phyloP scores from a whole-genome alignment of 2,113 vertebrate genomes.

The Phoenicopterus ruber region DNA sequence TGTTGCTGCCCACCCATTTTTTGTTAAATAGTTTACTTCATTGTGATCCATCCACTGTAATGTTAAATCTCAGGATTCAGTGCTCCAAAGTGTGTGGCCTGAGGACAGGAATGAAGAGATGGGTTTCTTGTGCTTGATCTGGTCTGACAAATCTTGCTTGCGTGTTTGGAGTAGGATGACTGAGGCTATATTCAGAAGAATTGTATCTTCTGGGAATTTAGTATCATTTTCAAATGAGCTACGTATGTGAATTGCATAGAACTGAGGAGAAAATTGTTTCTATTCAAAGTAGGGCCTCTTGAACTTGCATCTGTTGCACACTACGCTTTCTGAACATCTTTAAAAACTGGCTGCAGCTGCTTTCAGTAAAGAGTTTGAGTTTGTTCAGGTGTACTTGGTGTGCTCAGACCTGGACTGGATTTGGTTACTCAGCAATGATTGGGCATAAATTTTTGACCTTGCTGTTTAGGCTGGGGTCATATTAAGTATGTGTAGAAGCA shows the following conservation, averaged over 20 bases:
- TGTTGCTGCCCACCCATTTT: background rate
- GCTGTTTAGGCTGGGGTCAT: background rate
- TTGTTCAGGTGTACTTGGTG: background rate
- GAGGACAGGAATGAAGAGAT: background rate
- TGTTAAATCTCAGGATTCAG: background rate
- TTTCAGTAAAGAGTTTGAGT: background rate
- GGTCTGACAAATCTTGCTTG: background rate
- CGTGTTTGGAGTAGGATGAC: background rate
- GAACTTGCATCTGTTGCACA: background rate
- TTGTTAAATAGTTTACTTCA: background rate
- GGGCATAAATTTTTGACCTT: background rate
- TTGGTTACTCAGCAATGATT: background rate
- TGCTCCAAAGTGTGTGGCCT: background rate
- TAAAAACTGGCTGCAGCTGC: background rate
- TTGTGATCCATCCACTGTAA: background rate
- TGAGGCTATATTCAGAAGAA: background rate
- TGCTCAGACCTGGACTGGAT: background rate
- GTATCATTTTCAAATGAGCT: background rate
- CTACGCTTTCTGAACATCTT: fast-evolving
- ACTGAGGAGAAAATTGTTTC: background rate
- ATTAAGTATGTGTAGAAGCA: background rate
- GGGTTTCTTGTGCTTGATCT: background rate
- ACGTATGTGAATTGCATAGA: background rate
- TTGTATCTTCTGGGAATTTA: background rate
- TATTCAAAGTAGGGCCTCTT: background rate